Evolutionary conservation across 2,888 invertebrate genomes (phyloP), one percentile per base, ranked within the genome.

Genomic region (Pheosia gnoma): DNA sequence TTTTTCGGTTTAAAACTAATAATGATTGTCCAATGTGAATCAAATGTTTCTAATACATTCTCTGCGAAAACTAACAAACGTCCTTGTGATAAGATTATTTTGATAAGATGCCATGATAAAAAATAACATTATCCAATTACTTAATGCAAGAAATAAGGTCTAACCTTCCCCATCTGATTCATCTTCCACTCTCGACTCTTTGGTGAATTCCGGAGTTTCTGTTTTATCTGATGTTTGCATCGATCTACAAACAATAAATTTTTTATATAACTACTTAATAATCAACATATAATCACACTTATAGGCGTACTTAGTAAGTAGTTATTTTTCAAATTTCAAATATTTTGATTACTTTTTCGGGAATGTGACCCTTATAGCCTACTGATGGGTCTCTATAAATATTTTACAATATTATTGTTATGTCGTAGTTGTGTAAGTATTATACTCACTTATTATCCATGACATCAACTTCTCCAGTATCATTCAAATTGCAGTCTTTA

Each of bases 111-210:
- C 5, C n/a, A 47, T n/a, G 47, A 47, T 47, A n/a, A 9, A 7
- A n/a, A 10, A n/a, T 13, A 39, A 36, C 11, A 59, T 5, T 5
- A 11, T 58, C 3, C 36, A 55, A 9, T 38, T 47, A 10, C 2
- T 25, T 39, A 56, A 10, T 47, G 10, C 3, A 43, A 9, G 8
- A 8, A 43, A 9, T 43, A 2, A 43, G 43, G 58, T 51, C 59
- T 75, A 71, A 88, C 88, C 89, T 63, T 91, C 91, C 47, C 82
- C 86, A 68, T 91, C 91, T 2, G 88, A 87, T 57, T 91, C 91
- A n/a, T 91, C 90, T 41, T 90, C 91, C n/a, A 74, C 87, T 62
- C 84, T 85, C 3, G 84, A 76, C 60, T 87, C 89, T 61, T 89
- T 90, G 59, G 76, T 75, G 59, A 82, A 85, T 38, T 85, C 86